Evolutionary conservation across 1,140 invertebrate genomes (phyloP).

Genomic region (Apis cerana): DNA sequence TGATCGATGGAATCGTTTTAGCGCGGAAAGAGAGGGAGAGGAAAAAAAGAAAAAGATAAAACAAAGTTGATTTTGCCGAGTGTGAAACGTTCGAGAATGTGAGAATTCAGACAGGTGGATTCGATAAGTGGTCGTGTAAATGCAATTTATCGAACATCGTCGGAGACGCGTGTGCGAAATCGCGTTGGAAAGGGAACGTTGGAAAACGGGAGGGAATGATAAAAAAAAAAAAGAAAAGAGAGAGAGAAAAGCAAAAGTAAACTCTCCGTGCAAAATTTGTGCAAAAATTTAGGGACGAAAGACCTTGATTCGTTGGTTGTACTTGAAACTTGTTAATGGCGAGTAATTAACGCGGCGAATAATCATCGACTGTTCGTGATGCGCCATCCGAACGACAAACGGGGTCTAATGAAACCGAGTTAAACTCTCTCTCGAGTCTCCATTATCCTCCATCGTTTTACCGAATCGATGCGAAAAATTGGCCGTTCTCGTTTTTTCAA

Average conservation of each 20-base stretch:
- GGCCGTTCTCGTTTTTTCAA: neutral
- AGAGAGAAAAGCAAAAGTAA: neutral
- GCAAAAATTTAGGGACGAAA: neutral
- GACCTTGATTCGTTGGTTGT: constrained; percentile 5
- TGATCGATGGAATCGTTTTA: constrained; percentile 1
- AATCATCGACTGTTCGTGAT: constrained; percentile 26
- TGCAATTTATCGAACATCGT: constrained; percentile 3
- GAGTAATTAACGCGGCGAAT: constrained; percentile 32
- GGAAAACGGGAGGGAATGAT: neutral
- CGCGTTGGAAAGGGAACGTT: neutral
- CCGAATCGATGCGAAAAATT: neutral
- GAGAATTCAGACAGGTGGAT: constrained; percentile 9
- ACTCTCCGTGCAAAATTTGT: too few species aligned
- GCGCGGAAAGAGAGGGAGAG: too few species aligned
- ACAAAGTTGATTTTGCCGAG: neutral
- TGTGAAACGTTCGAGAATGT: neutral
- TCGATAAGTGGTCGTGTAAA: constrained; percentile 1
- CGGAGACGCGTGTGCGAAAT: neutral
- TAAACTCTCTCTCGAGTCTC: constrained; percentile 5
- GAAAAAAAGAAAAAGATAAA: neutral
- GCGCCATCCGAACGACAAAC: constrained; percentile 2
- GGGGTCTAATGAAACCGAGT: neutral
- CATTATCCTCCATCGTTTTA: neutral
- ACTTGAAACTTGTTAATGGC: constrained; percentile 17
- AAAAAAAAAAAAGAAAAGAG: neutral